Percentiles rank a stretch among this genome's conserved stretches.
phyloP scores from a whole-genome alignment of 2,113 vertebrate species.

The Neoarius graeffei region DNA sequence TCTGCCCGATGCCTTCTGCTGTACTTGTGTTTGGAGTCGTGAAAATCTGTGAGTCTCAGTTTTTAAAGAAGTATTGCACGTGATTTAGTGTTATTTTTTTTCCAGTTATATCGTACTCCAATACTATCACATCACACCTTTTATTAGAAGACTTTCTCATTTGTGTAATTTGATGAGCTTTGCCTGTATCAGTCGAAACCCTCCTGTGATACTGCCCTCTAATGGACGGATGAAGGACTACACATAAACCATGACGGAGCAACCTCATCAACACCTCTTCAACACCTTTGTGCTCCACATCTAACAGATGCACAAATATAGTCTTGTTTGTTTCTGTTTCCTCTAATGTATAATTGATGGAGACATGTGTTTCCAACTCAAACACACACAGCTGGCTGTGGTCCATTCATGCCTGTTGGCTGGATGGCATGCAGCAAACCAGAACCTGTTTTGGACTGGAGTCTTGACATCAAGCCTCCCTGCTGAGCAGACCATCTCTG shows the following conservation, averaged over 20 bases:
- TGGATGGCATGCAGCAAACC: constrained; percentile 14
- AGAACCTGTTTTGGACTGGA: constrained; percentile 21
- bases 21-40: neutral
- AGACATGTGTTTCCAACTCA: constrained; percentile 22
- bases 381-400: constrained; percentile 22
- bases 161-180: neutral
- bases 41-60: neutral
- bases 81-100: neutral
- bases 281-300: constrained; percentile 8
- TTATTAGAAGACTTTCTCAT: neutral
- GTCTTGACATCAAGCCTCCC: constrained; percentile 11
- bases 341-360: constrained; percentile 41
- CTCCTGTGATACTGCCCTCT: constrained; percentile 62
- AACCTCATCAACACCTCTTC: constrained; percentile 14
- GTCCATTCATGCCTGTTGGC: constrained; percentile 21
- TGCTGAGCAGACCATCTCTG: constrained; percentile 21
- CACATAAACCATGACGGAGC: constrained; percentile 9
- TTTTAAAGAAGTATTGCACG: neutral
- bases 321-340: constrained; percentile 34
- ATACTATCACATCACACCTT: neutral
- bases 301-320: constrained; percentile 31
- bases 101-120: too few relatives aligned
- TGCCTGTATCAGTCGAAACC: neutral
- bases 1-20: neutral
- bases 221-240: constrained; percentile 50